These are phyloP conservation scores for Passer montanus DNA, from an alignment of 2,113 vertebrate genomes.

Conservation along the genomic window DNA sequence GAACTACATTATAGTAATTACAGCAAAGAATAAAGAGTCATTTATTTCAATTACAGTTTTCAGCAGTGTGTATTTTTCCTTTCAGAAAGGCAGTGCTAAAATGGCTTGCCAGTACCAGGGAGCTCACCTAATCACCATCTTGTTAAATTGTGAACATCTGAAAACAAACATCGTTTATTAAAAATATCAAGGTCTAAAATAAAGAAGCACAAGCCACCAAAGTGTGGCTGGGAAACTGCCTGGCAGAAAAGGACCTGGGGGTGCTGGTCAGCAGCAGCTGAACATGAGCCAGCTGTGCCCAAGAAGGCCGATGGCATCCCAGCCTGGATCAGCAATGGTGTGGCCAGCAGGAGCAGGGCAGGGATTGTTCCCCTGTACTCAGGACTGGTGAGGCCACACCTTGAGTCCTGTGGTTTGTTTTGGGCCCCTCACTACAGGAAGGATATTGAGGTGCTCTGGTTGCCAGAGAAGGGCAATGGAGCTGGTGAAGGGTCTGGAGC, in stretches of 20 bases:
- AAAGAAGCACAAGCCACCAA: neutral
- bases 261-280: accelerated
- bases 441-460: neutral
- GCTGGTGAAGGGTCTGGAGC: neutral
- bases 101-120: neutral
- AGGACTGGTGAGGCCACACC: accelerated
- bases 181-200: neutral
- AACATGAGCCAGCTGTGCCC: neutral
- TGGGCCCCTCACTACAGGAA: neutral
- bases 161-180: neutral
- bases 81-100: slow-evolving; percentile 8
- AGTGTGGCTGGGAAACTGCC: neutral
- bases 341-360: neutral
- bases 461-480: neutral
- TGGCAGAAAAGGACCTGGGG: neutral
- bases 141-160: neutral
- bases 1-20: slow-evolving; percentile 40
- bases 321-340: neutral
- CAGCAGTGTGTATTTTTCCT: neutral
- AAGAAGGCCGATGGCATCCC: neutral
- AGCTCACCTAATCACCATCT: neutral
- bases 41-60: slow-evolving; percentile 43
- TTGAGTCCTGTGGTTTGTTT: accelerated
- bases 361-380: neutral
- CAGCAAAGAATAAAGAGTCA: slow-evolving; percentile 4